Percentiles rank a stretch among this genome's conserved stretches.
These are phyloP conservation scores for Drosophila nigrodunni DNA, from an alignment of 1,140 invertebrate species.

Conservation along the genomic window DNA sequence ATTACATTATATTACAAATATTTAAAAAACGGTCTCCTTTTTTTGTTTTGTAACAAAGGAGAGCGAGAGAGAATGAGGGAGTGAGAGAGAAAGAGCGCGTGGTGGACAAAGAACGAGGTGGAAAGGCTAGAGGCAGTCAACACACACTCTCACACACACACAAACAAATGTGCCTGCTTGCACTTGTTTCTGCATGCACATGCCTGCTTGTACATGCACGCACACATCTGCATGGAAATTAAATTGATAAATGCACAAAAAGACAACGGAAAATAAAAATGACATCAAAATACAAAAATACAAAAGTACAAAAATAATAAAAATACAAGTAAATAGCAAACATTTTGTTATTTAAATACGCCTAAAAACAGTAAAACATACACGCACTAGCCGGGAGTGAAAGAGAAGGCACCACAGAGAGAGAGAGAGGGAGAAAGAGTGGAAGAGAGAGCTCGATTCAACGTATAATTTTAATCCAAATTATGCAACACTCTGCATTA, in stretches of 20 bases:
- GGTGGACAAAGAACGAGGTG: neutral
- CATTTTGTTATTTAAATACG: constrained; percentile 76
- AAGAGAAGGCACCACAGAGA: neutral
- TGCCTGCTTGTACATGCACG: constrained; percentile 21
- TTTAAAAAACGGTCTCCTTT: constrained; percentile 60
- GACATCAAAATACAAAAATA: constrained; percentile 29
- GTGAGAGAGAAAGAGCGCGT: neutral
- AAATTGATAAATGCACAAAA: constrained; percentile 73
- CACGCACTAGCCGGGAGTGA: neutral
- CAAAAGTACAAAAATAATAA: constrained; percentile 33
- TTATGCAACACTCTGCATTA: too few relatives aligned
- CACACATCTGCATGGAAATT: constrained; percentile 34
- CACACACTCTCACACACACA: constrained; percentile 4
- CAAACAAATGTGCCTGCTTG: neutral
- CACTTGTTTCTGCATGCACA: constrained; percentile 29
- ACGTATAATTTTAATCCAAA: too few relatives aligned
- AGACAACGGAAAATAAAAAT: constrained; percentile 32
- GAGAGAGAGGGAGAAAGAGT: too few relatives aligned
- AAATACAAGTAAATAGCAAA: constrained; percentile 69
- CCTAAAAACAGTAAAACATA: constrained; percentile 16
- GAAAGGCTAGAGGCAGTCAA: constrained; percentile 2
- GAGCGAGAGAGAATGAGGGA: neutral
- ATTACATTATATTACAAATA: constrained; percentile 77
- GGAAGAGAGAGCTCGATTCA: too few relatives aligned
- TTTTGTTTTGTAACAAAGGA: constrained; percentile 46